These are phyloP conservation scores for Dendroctonus ponderosae DNA, from an alignment of 1,140 invertebrate species.

Conservation along the genomic window DNA sequence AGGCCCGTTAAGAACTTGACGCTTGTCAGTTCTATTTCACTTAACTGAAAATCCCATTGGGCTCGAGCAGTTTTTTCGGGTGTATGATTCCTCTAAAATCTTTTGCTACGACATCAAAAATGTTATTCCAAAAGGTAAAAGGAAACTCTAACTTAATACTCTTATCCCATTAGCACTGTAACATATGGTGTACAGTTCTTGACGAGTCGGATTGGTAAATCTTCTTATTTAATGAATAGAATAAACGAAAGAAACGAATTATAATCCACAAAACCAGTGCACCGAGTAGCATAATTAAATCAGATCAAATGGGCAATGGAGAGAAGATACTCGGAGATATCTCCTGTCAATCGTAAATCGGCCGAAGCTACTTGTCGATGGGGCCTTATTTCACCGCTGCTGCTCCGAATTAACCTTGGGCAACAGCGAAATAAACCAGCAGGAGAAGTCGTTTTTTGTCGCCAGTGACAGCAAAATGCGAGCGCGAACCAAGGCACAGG, in stretches of 20 bases:
- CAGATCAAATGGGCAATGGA: constrained; percentile 5
- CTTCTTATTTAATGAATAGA: too few species aligned
- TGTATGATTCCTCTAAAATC: too few species aligned
- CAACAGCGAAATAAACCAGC: constrained; percentile 47
- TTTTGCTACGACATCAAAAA: too few species aligned
- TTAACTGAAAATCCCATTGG: too few species aligned
- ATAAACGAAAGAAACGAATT: background rate
- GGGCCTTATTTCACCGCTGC: constrained; percentile 32
- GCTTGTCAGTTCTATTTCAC: too few species aligned
- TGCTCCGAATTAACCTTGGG: constrained; percentile 47
- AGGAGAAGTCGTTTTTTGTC: constrained; percentile 35
- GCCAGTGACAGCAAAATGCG: constrained; percentile 49
- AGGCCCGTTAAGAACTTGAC: too few species aligned
- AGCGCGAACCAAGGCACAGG: constrained; percentile 37
- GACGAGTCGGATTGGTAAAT: too few species aligned
- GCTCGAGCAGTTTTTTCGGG: too few species aligned
- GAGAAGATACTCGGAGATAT: constrained; percentile 25
- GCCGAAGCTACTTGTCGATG: constrained; percentile 26
- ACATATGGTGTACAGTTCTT: too few species aligned
- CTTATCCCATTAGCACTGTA: too few species aligned
- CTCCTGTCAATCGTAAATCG: constrained; percentile 42
- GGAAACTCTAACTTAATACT: too few species aligned
- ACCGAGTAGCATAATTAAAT: constrained; percentile 10
- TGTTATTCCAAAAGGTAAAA: too few species aligned
- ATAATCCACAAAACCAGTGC: background rate